Evolutionary conservation across 2,888 invertebrate genomes (phyloP).

Genomic region (Drosophila peninsularis): DNA sequence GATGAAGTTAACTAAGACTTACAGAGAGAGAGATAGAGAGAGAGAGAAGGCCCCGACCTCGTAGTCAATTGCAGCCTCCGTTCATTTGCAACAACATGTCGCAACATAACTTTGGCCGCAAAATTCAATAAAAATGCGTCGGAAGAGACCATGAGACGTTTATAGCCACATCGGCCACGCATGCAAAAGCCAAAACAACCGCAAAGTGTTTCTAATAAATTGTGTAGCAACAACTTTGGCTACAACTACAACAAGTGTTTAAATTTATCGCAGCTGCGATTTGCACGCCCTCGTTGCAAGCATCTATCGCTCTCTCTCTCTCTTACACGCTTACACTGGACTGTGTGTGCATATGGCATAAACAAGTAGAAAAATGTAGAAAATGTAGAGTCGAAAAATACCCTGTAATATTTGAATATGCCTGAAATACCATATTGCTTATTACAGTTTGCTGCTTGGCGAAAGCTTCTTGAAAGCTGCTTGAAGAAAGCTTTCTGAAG

Average conservation of each 20-base stretch:
- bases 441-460: neutral
- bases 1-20: slow-evolving; percentile 3
- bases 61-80: neutral
- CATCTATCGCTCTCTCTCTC: slow-evolving; percentile 4
- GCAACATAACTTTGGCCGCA: slow-evolving; percentile 43
- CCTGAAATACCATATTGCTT: neutral
- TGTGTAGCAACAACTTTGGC: slow-evolving; percentile 63
- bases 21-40: neutral
- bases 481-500: neutral
- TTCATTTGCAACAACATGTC: slow-evolving; percentile 34
- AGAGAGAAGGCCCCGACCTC: neutral
- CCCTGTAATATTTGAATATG: slow-evolving; percentile 17
- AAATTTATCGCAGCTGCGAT: slow-evolving; percentile 75
- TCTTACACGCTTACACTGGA: neutral
- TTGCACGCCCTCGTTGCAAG: slow-evolving; percentile 23
- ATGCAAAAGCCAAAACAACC: slow-evolving; percentile 72
- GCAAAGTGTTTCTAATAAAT: slow-evolving; percentile 80
- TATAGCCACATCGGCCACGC: slow-evolving; percentile 62
- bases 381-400: slow-evolving; percentile 9
- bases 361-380: slow-evolving; percentile 27
- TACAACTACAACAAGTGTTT: slow-evolving; percentile 77
- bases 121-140: slow-evolving; percentile 75
- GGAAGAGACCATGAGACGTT: slow-evolving; percentile 64
- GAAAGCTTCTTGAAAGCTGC: neutral
- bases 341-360: slow-evolving; percentile 25